These are phyloP conservation scores for Acleris holmiana DNA, from an alignment of 2,888 invertebrate genomes.

Conservation along the genomic window DNA sequence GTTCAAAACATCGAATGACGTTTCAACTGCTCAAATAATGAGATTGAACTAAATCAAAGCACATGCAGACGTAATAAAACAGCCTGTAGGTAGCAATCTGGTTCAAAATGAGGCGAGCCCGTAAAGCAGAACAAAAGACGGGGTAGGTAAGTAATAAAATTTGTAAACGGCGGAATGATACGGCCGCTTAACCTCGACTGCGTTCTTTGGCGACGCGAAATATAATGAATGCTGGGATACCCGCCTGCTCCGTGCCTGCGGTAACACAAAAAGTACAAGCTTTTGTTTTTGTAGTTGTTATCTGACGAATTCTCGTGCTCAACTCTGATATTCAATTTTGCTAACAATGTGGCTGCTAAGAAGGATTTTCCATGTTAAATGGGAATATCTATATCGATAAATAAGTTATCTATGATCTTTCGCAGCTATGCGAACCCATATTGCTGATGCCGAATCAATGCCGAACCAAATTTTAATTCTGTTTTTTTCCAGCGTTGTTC, in stretches of 20 bases:
- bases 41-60: slow-evolving; percentile 22
- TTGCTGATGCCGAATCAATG: too few species aligned
- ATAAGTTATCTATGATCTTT: neutral
- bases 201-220: slow-evolving; percentile 59
- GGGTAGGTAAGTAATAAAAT: slow-evolving; percentile 74
- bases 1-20: neutral
- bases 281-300: neutral
- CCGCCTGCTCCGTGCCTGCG: slow-evolving; percentile 50
- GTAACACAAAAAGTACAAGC: slow-evolving; percentile 1
- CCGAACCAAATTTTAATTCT: too few species aligned
- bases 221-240: slow-evolving; percentile 68
- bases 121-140: slow-evolving; percentile 68
- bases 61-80: slow-evolving; percentile 22
- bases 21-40: neutral
- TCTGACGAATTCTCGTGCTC: neutral
- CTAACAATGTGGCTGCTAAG: neutral
- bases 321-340: neutral
- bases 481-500: too few species aligned
- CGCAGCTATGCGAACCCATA: neutral
- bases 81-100: slow-evolving; percentile 16
- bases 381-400: neutral
- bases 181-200: slow-evolving; percentile 75
- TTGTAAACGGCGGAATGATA: slow-evolving; percentile 79
- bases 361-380: too few species aligned
- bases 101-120: slow-evolving; percentile 41